Percentiles rank a stretch among this genome's conserved stretches.
phyloP scores from a whole-genome alignment of 2,113 vertebrate genomes.

The Elephas maximus region DNA sequence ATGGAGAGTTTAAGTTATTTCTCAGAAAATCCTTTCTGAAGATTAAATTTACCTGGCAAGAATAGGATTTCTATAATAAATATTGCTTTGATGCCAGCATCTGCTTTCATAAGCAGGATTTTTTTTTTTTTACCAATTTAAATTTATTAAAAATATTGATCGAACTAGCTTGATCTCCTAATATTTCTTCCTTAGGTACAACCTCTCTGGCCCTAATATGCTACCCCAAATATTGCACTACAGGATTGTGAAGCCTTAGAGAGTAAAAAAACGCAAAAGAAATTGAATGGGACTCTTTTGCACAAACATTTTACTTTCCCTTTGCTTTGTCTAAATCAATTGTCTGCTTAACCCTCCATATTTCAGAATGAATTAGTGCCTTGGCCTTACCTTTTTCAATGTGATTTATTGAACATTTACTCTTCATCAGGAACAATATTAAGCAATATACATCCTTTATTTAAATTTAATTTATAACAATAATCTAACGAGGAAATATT shows the following conservation, averaged over 20 bases:
- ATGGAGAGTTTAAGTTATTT: neutral
- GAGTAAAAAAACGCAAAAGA: neutral
- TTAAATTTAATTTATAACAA: neutral
- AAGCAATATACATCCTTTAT: neutral
- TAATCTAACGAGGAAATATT: neutral
- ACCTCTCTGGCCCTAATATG: neutral
- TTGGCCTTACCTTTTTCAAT: neutral
- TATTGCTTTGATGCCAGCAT: neutral
- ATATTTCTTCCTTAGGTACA: conserved; percentile 40
- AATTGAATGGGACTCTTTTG: neutral
- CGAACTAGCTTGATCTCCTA: neutral
- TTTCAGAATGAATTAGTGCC: neutral
- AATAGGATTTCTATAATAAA: conserved; percentile 18
- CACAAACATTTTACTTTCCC: neutral
- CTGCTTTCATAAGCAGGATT: neutral
- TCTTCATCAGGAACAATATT: neutral
- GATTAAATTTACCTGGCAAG: conserved; percentile 49
- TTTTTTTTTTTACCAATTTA: neutral
- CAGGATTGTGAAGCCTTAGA: neutral
- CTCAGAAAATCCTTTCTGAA: neutral
- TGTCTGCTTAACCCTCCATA: neutral
- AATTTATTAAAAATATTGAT: conserved; percentile 19
- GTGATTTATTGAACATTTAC: neutral
- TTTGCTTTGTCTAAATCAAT: neutral
- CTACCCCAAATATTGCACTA: neutral